These are phyloP conservation scores for Esox lucius DNA, from an alignment of 2,797 vertebrate species.

Conservation along the genomic window DNA sequence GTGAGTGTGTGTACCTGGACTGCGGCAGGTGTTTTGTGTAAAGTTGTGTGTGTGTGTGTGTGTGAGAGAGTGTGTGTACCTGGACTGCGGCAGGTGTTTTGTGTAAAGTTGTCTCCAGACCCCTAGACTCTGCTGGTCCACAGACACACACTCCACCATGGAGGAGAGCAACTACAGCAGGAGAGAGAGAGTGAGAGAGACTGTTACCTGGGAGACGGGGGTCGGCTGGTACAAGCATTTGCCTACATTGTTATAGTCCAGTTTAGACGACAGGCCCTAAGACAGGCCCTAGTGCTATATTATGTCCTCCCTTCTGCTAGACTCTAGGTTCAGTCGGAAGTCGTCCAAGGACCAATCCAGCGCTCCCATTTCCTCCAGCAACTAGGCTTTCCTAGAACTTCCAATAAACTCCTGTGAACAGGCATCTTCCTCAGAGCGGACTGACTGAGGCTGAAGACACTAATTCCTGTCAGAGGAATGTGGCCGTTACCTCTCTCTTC, in stretches of 20 bases:
- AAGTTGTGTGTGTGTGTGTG: conserved; percentile 58
- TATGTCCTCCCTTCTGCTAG: too few relatives aligned
- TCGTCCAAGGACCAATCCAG: too few relatives aligned
- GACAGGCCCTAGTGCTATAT: too few relatives aligned
- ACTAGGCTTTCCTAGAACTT: too few relatives aligned
- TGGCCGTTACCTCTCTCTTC: conserved; percentile 85
- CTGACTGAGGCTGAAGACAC: not conserved
- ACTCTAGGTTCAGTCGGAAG: too few relatives aligned
- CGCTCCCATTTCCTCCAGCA: too few relatives aligned
- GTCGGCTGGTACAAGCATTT: too few relatives aligned
- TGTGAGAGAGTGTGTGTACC: conserved; percentile 77
- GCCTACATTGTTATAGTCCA: too few relatives aligned
- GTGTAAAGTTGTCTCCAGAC: conserved; percentile 96
- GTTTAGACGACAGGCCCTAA: too few relatives aligned
- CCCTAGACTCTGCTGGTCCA: conserved; percentile 84
- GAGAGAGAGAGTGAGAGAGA: not conserved
- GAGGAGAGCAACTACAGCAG: conserved; percentile 83
- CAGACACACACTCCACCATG: conserved; percentile 86
- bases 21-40: conserved; percentile 92
- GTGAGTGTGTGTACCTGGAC: conserved; percentile 78
- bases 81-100: conserved; percentile 92
- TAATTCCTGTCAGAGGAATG: not conserved
- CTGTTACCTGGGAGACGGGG: too few relatives aligned
- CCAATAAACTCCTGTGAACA: too few relatives aligned
- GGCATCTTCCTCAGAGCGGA: not conserved